A percentile compares a stretch with the other conserved stretches of the same genome.
Evolutionary conservation across 2,888 invertebrate species (phyloP).

Genomic region (Didymodactylos carnosus): DNA sequence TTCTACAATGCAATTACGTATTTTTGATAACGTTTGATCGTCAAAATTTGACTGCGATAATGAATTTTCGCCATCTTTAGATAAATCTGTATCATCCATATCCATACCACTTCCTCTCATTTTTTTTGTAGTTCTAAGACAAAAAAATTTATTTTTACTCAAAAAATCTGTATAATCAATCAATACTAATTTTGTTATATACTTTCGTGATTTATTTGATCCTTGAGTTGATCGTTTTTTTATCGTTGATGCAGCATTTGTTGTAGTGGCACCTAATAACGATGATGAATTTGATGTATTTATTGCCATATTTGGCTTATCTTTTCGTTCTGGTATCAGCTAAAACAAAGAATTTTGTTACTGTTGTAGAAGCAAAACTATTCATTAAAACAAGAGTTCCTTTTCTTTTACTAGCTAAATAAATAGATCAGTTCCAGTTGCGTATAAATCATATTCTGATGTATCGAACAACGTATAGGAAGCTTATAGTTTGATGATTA

Average conservation of each 20-base stretch:
- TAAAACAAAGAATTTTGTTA: too few species aligned
- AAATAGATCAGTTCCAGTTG: too few species aligned
- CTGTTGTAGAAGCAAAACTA: too few species aligned
- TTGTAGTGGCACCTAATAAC: not conserved
- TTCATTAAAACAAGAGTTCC: too few species aligned
- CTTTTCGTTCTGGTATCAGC: too few species aligned
- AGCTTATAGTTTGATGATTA: too few species aligned
- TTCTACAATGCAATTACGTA: not conserved
- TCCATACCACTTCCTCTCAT: not conserved
- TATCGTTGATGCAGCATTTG: too few species aligned
- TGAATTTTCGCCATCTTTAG: not conserved
- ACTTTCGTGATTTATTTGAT: not conserved
- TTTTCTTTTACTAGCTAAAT: too few species aligned
- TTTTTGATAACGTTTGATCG: slow-evolving; percentile 1
- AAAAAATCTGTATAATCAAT: too few species aligned
- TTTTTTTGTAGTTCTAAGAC: not conserved
- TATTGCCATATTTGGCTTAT: too few species aligned
- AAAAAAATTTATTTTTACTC: not conserved
- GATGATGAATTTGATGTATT: not conserved
- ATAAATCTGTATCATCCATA: not conserved
- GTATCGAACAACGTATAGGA: too few species aligned
- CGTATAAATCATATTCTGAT: too few species aligned
- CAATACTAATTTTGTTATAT: not conserved
- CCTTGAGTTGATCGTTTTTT: not conserved
- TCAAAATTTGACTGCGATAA: not conserved